Evolutionary conservation across 2,888 invertebrate genomes (phyloP).

Genomic region (Cheiracanthium punctorium): DNA sequence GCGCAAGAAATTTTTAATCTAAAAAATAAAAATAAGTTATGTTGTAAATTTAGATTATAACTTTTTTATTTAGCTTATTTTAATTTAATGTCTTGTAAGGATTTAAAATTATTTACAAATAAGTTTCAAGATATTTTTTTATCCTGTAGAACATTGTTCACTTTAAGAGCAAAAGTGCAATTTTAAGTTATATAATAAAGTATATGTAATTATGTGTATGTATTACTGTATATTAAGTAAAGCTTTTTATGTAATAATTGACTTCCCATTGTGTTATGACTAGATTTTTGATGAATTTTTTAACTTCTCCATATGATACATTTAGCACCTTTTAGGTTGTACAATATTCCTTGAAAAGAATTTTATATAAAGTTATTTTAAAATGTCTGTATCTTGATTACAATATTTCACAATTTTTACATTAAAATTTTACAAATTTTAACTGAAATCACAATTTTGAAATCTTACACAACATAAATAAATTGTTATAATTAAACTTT

Average conservation of each 20-base stretch:
- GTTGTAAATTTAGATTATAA: too few species aligned
- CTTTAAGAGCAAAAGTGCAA: too few species aligned
- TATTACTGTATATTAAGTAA: background rate
- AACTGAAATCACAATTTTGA: background rate
- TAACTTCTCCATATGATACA: too few species aligned
- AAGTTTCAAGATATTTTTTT: too few species aligned
- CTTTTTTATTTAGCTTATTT: too few species aligned
- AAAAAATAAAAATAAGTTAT: too few species aligned
- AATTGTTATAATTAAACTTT: constrained; percentile 34
- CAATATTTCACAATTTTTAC: constrained; percentile 4
- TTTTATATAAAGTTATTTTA: background rate
- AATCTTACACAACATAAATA: background rate
- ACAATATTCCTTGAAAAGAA: background rate
- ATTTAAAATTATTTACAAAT: too few species aligned
- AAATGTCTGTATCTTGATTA: background rate
- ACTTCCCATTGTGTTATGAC: background rate
- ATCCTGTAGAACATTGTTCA: too few species aligned
- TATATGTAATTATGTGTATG: background rate
- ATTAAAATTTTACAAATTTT: constrained; percentile 6
- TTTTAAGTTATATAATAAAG: background rate
- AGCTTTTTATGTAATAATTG: too few species aligned
- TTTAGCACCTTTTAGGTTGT: constrained; percentile 9
- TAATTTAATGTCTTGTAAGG: too few species aligned
- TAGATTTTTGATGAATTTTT: background rate
- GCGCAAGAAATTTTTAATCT: too few species aligned